These are phyloP conservation scores for Microcebus tavaratra DNA, from an alignment of 2,113 vertebrate genomes.

Conservation along the genomic window DNA sequence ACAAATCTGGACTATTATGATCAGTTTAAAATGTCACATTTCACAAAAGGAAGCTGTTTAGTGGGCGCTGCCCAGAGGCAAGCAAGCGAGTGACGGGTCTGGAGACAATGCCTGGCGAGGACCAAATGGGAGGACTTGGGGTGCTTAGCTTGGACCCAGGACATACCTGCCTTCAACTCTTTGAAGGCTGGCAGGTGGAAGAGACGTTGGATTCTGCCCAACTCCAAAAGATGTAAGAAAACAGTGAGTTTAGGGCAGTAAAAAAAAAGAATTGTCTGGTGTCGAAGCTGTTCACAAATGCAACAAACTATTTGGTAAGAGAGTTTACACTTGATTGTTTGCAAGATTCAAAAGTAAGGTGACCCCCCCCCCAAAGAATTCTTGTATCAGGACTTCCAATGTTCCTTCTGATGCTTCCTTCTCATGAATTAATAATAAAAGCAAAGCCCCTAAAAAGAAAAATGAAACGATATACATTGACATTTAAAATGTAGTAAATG, in stretches of 20 bases:
- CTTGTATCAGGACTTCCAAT: background rate
- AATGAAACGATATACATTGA: background rate
- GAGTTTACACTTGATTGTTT: background rate
- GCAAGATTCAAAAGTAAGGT: background rate
- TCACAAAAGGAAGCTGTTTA: background rate
- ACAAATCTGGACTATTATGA: background rate
- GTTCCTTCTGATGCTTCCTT: background rate
- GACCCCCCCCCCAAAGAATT: background rate
- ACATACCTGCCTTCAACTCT: background rate
- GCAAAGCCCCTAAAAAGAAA: background rate
- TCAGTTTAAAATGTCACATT: background rate
- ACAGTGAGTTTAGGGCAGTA: background rate
- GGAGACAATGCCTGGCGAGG: background rate
- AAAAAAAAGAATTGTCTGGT: background rate
- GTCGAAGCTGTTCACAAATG: background rate
- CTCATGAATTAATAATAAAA: background rate
- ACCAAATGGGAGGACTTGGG: accelerated
- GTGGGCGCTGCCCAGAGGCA: background rate
- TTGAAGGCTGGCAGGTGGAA: background rate
- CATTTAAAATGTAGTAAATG: background rate
- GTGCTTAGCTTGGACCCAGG: background rate
- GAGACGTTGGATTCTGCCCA: background rate
- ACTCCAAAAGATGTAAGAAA: background rate
- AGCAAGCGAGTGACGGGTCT: background rate
- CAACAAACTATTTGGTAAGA: background rate